Evolutionary conservation across 2,888 invertebrate genomes (phyloP).

Genomic region (Lasius fuliginosus): DNA sequence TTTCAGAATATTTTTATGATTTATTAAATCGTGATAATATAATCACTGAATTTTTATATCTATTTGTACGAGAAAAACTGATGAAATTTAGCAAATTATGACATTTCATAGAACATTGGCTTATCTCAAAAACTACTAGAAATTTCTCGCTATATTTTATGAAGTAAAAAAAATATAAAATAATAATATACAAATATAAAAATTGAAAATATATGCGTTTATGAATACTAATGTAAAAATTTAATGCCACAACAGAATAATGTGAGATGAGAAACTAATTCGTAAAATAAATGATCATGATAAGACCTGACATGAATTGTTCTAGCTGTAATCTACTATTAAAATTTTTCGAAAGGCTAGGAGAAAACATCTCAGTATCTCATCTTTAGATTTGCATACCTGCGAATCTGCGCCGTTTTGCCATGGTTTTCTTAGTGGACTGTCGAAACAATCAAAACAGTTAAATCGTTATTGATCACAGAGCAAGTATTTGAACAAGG

Average conservation of each 20-base stretch:
- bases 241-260: slow-evolving; percentile 68
- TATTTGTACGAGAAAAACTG: background rate
- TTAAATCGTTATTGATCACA: slow-evolving; percentile 75
- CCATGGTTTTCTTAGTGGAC: slow-evolving; percentile 85
- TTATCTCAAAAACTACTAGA: background rate
- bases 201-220: slow-evolving; percentile 63
- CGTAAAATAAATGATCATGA: slow-evolving; percentile 59
- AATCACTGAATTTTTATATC: background rate
- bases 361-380: slow-evolving; percentile 70
- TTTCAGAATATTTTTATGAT: slow-evolving; percentile 3
- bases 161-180: slow-evolving; percentile 19
- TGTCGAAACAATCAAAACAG: slow-evolving; percentile 85
- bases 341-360: slow-evolving; percentile 67
- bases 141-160: slow-evolving; percentile 13
- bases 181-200: slow-evolving; percentile 61
- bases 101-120: background rate
- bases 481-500: slow-evolving; percentile 63
- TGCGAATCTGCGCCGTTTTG: slow-evolving; percentile 85
- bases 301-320: slow-evolving; percentile 67
- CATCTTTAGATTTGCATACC: slow-evolving; percentile 82
- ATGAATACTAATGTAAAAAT: slow-evolving; percentile 62
- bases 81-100: background rate
- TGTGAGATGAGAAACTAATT: slow-evolving; percentile 66
- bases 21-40: background rate
- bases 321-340: slow-evolving; percentile 69